phyloP scores from a whole-genome alignment of 1,140 invertebrate genomes.

The Cydia pomonella region DNA sequence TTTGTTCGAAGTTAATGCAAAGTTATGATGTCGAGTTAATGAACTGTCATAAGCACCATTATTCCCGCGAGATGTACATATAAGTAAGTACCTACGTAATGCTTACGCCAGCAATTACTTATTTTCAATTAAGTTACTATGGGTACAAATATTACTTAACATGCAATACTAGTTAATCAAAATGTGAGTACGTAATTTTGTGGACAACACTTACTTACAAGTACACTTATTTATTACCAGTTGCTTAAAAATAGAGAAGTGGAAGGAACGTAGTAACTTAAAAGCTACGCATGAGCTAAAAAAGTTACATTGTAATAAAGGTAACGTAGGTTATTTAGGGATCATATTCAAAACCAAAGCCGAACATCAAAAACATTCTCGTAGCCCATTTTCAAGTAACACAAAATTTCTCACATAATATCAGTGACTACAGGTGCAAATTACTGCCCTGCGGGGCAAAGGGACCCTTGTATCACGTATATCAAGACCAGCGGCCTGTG shows the following conservation, averaged over 20 bases:
- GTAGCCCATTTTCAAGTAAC: constrained; percentile 57
- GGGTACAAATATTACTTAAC: too few relatives aligned
- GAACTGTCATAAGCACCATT: too few relatives aligned
- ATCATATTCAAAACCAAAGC: constrained; percentile 34
- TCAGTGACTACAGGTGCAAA: constrained; percentile 72
- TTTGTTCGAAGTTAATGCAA: too few relatives aligned
- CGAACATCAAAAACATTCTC: constrained; percentile 41
- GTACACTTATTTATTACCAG: not conserved
- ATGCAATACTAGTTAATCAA: too few relatives aligned
- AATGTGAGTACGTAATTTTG: too few relatives aligned
- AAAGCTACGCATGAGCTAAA: not conserved
- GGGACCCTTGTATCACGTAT: constrained; percentile 65
- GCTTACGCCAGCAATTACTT: too few relatives aligned
- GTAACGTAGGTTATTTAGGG: constrained; percentile 21
- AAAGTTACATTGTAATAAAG: constrained; percentile 3
- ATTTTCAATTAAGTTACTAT: too few relatives aligned
- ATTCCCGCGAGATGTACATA: too few relatives aligned
- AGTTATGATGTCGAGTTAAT: too few relatives aligned
- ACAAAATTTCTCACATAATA: constrained; percentile 74
- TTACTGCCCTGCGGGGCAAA: constrained; percentile 65
- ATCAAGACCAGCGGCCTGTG: constrained; percentile 54
- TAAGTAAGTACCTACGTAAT: too few relatives aligned
- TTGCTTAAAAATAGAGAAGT: not conserved
- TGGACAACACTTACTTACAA: too few relatives aligned
- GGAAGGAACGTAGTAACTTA: not conserved